Evolutionary conservation across 2,888 invertebrate species (phyloP), one percentile per base, ranked within the genome.

Genomic region (Synanthedon formicaeformis): DNA sequence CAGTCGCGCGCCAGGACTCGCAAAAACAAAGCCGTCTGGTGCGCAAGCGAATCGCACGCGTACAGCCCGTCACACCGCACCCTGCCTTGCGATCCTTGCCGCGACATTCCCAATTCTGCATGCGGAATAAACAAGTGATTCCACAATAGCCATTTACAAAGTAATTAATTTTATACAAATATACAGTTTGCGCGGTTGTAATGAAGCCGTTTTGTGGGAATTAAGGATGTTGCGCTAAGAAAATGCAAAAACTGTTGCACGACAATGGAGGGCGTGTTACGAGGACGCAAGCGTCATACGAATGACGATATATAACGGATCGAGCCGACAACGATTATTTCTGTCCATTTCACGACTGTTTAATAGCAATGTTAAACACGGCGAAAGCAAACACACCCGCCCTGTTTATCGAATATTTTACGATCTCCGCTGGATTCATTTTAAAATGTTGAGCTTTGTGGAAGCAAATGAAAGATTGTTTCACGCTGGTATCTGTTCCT

Each of bases 381-480:
- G 77, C 80, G 78, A 85, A 85, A 84, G 83, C 85, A 86, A 85
- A 86, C 84, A 86, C 67, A 81, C 75, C 74, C 71, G 81, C 81
- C 80, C 78, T 86, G 86, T 86, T 87, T 85, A 86, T 83, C 77
- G 77, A 85, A 85, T 86, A 87, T 87, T 86, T 86, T 85, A 87
- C 87, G 84, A 85, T 81, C 71, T 80, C 74, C 67, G 74, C 71
- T 71, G 74, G 75, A 81, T 82, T 82, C 77, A 85, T 86, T 86
- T 83, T 81, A 82, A 86, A 87, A 85, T 79, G 72, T 75, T 75
- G 70, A 81, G 79, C 75, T 78, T 81, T 79, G 80, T 81, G 69
- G 77, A 78, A 78, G 71, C 80, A 68, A 69, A 70, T 82, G 82
- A 81, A 78, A 82, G 84, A 82, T 84, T 77, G 81, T 83, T 80